Evolutionary conservation across 2,888 invertebrate genomes (phyloP), one percentile per base, ranked within the genome.

Genomic region (Trilocha varians): DNA sequence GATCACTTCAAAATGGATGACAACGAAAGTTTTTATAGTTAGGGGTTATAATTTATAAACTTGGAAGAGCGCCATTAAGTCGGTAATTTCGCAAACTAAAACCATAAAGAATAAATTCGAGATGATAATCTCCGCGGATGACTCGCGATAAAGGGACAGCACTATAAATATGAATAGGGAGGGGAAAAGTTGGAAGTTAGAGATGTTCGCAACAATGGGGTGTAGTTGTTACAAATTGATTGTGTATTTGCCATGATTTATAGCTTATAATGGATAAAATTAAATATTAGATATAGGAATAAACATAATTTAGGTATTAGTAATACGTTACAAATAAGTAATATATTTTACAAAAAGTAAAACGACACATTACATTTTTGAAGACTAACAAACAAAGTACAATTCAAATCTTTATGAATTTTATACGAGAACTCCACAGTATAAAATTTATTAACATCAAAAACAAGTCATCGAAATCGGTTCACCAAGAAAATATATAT

Each of bases 171-270:
- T 25, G 25, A 25, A 25, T 25, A 9, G 25, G 11, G 25, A 9
- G 25, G 25, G 25, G 25, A 25, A 25, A 25, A 25, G 8, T 25
- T 25, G 25, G 25, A 25, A 25, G 8, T 5, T 25, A 55, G 49
- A 53, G 46, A 41, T 43, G 0, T 1, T 3, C 13, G 5, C 33
- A 39, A 40, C 46, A 39, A 37, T 41, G 32, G 16, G 2, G 17
- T 9, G 33, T 52, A 53, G 52, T 5, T 25, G 25, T 25, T 9
- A 25, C 25, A 25, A 25, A 25, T 25, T 11, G 3, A 25, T n/a
- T 25, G 25, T 25, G 11, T 2, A 11, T 6, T 25, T 6, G 11
- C 25, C 25, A 25, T 5, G 18, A 8, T 4, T 25, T 25, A 9
- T 25, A 1, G 4, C 1, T 25, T 25, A 25, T 2, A 25, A 25